phyloP scores from a whole-genome alignment of 2,888 invertebrate genomes.

The Labia minor region DNA sequence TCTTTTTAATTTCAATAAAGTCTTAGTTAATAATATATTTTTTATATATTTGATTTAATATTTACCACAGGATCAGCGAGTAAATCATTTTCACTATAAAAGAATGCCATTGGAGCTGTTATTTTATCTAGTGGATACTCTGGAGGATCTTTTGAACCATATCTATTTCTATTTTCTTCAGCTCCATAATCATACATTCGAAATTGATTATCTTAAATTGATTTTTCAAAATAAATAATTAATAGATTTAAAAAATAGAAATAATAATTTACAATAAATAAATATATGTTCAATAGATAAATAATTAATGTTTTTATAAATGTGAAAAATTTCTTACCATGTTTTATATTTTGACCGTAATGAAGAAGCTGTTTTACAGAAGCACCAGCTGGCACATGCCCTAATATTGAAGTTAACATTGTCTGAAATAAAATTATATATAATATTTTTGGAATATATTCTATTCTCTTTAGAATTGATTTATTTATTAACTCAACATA shows the following conservation, averaged over 20 bases:
- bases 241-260: too few species aligned
- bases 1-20: too few species aligned
- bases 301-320: too few species aligned
- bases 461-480: not conserved
- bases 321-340: slow-evolving; percentile 16
- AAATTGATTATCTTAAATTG: slow-evolving; percentile 30
- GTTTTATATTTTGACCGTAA: slow-evolving; percentile 48
- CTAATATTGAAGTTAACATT: slow-evolving; percentile 54
- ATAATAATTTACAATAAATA: too few species aligned
- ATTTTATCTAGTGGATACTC: slow-evolving; percentile 46
- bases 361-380: slow-evolving; percentile 60
- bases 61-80: slow-evolving; percentile 39
- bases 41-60: too few species aligned
- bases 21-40: too few species aligned
- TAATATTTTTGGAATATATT: not conserved
- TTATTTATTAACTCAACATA: too few species aligned
- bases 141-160: slow-evolving; percentile 43
- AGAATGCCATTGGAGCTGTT: slow-evolving; percentile 50
- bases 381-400: slow-evolving; percentile 58
- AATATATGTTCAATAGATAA: too few species aligned
- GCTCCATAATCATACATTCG: slow-evolving; percentile 43
- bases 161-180: slow-evolving; percentile 19
- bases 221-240: not conserved
- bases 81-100: slow-evolving; percentile 55
- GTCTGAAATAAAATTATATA: slow-evolving; percentile 39